Percentiles rank a stretch among this genome's conserved stretches.
Conservation (phyloP, 2,113 vertebrate species). For the Hypocryptadius cinnamomeus region DNA sequence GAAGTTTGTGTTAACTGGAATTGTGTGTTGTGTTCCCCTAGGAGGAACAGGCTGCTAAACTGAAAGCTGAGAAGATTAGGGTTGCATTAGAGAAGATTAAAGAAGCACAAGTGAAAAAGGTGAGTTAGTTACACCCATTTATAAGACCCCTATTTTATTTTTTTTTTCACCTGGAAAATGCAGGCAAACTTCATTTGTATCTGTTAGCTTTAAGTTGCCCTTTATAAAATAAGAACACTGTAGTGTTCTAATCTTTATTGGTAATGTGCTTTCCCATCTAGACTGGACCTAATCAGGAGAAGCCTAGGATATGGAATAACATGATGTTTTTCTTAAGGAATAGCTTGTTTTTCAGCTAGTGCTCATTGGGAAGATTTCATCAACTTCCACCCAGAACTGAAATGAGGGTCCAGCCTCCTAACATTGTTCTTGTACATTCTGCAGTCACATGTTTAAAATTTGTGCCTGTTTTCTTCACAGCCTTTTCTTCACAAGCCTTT, state of each 20-base stretch:
- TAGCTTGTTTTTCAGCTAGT: neutral
- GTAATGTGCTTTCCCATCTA: neutral
- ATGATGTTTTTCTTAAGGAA: neutral
- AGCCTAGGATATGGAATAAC: neutral
- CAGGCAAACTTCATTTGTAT: neutral
- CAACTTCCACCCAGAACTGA: neutral
- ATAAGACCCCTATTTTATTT: neutral
- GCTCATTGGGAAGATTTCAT: neutral
- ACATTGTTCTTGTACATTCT: neutral
- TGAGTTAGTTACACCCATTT: conserved; percentile 35
- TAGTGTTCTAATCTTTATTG: neutral
- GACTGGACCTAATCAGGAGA: neutral
- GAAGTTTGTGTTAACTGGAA: conserved; percentile 22
- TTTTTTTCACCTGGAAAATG: neutral
- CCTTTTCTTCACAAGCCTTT: neutral
- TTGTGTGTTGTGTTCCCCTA: conserved; percentile 60
- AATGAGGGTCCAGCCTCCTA: neutral
- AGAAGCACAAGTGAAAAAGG: conserved; percentile 99
- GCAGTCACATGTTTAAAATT: neutral
- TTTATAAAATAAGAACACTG: neutral
- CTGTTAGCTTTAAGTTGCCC: neutral
- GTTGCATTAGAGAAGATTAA: conserved; percentile 98
- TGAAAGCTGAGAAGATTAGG: conserved; percentile 97
- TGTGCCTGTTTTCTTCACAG: neutral
- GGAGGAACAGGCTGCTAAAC: conserved; percentile 97